These are phyloP conservation scores for Petrocephalus schoutedeni DNA, from an alignment of 2,797 vertebrate species.

Conservation along the genomic window DNA sequence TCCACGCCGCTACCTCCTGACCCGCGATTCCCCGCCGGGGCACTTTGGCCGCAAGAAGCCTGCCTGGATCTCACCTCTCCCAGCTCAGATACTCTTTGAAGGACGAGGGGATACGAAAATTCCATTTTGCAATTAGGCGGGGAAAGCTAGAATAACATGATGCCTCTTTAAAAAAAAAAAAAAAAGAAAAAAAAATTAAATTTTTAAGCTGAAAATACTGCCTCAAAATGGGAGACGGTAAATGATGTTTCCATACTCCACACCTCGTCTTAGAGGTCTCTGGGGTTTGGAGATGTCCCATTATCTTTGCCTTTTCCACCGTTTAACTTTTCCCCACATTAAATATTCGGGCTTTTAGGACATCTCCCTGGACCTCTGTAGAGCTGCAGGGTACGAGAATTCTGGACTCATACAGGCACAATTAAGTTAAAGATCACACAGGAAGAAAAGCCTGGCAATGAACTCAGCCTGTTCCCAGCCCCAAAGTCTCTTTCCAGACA, in stretches of 20 bases:
- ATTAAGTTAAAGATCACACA: neutral
- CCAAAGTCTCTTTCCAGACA: neutral
- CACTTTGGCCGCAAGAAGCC: constrained; percentile 2
- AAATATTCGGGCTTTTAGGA: constrained; percentile 8
- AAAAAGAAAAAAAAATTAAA: neutral
- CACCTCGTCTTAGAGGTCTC: neutral
- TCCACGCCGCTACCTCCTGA: constrained; percentile 14
- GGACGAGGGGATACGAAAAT: neutral
- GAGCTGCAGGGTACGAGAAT: neutral
- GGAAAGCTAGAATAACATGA: neutral
- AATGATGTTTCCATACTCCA: neutral
- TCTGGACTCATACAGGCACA: neutral
- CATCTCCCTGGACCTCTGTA: neutral
- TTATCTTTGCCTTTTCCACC: neutral
- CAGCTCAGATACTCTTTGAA: neutral
- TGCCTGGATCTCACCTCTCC: neutral
- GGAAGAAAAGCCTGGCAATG: neutral
- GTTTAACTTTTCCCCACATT: constrained; percentile 17
- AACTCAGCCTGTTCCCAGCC: neutral
- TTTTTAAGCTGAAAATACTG: neutral
- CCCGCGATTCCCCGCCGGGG: neutral
- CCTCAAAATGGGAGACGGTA: neutral
- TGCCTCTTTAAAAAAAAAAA: neutral
- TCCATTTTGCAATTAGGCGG: neutral
- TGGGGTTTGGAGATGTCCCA: neutral